Evolutionary conservation across 2,888 invertebrate species (phyloP).

Genomic region (Podotricha telesiphe): DNA sequence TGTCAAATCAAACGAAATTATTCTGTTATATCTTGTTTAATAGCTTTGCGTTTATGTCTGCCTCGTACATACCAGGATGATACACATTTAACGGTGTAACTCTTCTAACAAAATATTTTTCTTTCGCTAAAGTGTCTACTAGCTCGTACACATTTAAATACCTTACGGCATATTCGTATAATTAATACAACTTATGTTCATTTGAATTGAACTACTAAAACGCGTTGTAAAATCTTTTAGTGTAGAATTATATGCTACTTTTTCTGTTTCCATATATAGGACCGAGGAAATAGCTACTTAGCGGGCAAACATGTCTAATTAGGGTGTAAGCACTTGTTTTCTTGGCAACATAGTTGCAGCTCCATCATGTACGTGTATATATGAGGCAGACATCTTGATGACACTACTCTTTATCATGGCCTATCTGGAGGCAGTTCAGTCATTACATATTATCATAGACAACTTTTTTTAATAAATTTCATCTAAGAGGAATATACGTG

Average conservation of each 20-base stretch:
- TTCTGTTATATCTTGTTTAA: constrained; percentile 83
- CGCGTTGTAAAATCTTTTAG: not conserved
- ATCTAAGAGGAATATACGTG: constrained; percentile 25
- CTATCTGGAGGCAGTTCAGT: constrained; percentile 31
- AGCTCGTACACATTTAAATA: not conserved
- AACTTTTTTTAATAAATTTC: constrained; percentile 30
- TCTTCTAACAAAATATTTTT: constrained; percentile 59
- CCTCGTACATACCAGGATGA: constrained; percentile 66
- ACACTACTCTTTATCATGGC: constrained; percentile 26
- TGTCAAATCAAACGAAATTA: constrained; percentile 83
- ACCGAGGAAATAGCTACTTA: constrained; percentile 30
- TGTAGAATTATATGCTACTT: not conserved
- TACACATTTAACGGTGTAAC: constrained; percentile 70
- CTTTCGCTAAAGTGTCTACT: constrained; percentile 30
- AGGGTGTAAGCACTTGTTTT: constrained; percentile 32
- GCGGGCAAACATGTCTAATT: constrained; percentile 37
- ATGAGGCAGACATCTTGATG: constrained; percentile 33
- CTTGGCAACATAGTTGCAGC: constrained; percentile 34
- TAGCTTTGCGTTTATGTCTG: constrained; percentile 72
- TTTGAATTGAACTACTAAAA: not conserved
- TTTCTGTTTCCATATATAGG: not conserved
- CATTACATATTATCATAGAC: constrained; percentile 31
- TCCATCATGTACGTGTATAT: constrained; percentile 32
- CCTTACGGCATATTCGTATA: not conserved
- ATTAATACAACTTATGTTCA: not conserved